Percentiles rank a stretch among this genome's conserved stretches.
These are phyloP conservation scores for Eudasyphora cyanicolor DNA, from an alignment of 2,888 invertebrate species.

Conservation along the genomic window DNA sequence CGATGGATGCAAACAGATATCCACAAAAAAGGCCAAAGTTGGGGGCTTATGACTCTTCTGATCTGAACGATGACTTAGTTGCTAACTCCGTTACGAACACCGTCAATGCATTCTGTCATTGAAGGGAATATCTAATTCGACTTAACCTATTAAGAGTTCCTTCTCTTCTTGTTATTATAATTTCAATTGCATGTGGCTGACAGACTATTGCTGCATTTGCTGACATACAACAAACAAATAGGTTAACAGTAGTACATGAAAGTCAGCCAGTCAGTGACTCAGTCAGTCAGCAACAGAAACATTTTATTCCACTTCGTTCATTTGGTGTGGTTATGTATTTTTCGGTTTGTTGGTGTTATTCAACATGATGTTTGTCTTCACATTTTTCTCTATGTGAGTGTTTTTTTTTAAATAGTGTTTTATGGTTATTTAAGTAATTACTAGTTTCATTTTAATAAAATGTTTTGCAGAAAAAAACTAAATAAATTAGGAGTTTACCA, in stretches of 20 bases:
- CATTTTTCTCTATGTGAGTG: slow-evolving; percentile 5
- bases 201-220: too few species aligned
- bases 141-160: too few species aligned
- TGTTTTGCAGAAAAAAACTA: neutral
- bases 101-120: too few species aligned
- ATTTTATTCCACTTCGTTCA: neutral
- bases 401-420: slow-evolving; percentile 53
- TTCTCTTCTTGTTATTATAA: slow-evolving; percentile 11
- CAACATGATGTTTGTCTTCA: neutral
- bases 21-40: too few species aligned
- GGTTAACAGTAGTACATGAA: slow-evolving; percentile 52
- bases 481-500: neutral
- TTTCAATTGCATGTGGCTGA: slow-evolving; percentile 11
- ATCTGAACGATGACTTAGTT: too few species aligned
- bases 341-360: slow-evolving; percentile 2
- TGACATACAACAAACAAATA: slow-evolving; percentile 40
- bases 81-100: too few species aligned
- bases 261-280: slow-evolving; percentile 10
- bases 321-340: slow-evolving; percentile 20
- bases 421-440: slow-evolving; percentile 44
- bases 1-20: too few species aligned
- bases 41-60: too few species aligned
- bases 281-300: neutral
- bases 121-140: neutral
- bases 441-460: slow-evolving; percentile 32